Base-by-base conservation (phyloP, 1,140 invertebrate species). In the Pectinophora gossypiella region DNA sequence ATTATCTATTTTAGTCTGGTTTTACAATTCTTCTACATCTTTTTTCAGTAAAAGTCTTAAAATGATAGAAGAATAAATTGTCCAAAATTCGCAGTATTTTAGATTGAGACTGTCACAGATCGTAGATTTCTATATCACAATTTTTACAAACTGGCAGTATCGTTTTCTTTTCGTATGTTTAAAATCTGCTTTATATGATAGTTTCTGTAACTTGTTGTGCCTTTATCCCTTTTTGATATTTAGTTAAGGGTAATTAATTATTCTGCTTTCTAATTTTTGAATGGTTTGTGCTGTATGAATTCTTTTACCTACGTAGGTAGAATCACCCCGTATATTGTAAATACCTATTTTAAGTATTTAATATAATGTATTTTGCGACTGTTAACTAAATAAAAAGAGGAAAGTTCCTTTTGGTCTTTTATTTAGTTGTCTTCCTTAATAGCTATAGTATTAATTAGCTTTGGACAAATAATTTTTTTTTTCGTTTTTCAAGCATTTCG, bases 241-340 rank as follows among this genome's bases (percentile, higher is more conserved):
- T 62, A 43, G 45, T 62, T 69, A 70, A 68, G 60, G 21, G 48
- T 66, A 18, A 13, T 61, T 59, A 68, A 67, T 46, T 72, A 66
- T 65, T 62, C 64, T 52, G 72, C 73, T 84, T 82, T 83, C 62
- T 74, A 73, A 75, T 77, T 75, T n/a, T 59, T 77, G 78, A 68
- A 83, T 81, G 83, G 59, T 76, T 81, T 83, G 79, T 78, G 45
- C 45, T 54, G 81, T 73, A 81, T 84, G 80, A 67, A 53, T n/a
- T 48, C 19, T 73, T 82, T 75, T 80, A 82, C 83, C 83, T 86
- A 82, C 84, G 84, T 87, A 87, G 81, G 84, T 84, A 77, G 73
- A 76, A 72, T 72, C 59, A 71, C 62, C 76, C 73, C 70, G 52
- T 77, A 54, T 77, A 70, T 72, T 85, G 81, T 87, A 87, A 85